Evolutionary conservation across 53 echinoderm and acorn worm genomes (phyloP).

Genomic region (Crossaster papposus): DNA sequence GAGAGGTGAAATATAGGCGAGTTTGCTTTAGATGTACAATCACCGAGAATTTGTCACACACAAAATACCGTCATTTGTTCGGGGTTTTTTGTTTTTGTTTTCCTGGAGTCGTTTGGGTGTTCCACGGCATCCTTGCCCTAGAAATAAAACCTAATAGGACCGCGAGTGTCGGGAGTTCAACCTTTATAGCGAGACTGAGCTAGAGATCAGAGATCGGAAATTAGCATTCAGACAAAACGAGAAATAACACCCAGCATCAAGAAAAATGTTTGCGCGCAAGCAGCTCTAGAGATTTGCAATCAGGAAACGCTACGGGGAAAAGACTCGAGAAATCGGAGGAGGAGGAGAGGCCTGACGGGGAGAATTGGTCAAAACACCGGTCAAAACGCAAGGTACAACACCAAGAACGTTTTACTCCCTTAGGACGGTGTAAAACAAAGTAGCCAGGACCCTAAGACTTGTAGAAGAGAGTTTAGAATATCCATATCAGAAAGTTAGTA

Average conservation of each 20-base stretch:
- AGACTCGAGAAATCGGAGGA: not conserved
- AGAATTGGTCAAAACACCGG: not conserved
- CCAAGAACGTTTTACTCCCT: not conserved
- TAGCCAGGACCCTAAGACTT: not conserved
- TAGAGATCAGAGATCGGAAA: not conserved
- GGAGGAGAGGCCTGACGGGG: not conserved
- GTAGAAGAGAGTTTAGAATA: not conserved
- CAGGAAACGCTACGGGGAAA: not conserved
- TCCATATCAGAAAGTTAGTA: not conserved
- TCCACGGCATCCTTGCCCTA: no score
- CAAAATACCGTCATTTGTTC: no score
- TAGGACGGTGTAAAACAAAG: not conserved
- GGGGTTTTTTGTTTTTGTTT: no score
- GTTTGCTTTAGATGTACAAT: no score
- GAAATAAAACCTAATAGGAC: no score
- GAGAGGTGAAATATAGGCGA: no score
- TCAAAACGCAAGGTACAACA: not conserved
- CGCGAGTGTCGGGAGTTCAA: no score
- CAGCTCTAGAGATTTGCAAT: not conserved
- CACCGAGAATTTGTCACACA: no score
- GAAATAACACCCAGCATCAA: not conserved
- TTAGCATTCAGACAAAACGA: not conserved
- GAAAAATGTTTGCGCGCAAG: not conserved
- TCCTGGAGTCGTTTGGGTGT: no score
- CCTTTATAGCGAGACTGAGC: no score